Evolutionary conservation across 2,113 vertebrate genomes (phyloP), one percentile per base, ranked within the genome.

Genomic region (Cavia aperea): DNA sequence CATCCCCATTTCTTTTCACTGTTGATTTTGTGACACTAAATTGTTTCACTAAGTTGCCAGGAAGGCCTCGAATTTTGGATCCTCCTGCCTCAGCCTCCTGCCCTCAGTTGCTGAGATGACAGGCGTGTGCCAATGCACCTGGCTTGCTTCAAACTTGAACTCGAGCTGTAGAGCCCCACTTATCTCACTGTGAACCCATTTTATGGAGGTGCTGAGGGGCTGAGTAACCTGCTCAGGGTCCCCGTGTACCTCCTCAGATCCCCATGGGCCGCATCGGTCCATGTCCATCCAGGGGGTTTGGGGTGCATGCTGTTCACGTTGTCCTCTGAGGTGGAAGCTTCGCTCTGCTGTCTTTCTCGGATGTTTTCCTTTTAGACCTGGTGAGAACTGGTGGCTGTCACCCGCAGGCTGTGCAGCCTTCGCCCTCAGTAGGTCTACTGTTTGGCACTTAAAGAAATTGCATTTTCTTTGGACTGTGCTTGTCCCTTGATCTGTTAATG

Each of bases 301-400:
- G 58, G 72, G 62, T 85, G 60, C 29, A 51, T 13, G 81, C 39
- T 87, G 0, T 72, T 90, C 81, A 84, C 36, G 65, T 86, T 95
- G 88, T 84, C 68, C 85, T 90, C 91, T 79, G 63, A 83, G 92
- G 82, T 62, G 58, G n/a, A 56, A 60, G 39, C 56, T 65, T 39
- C 24, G 33, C 12, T 3, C 33, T 70, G 33, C 79, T 78, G 2
- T 79, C 75, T 92, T 70, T 23, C 2, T 12, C 43, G 26, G n/a
- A 72, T 92, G 77, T 83, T 94, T 81, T 65, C 29, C 66, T 89
- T 90, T 58, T 84, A 65, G 83, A 5, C 36, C 0, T 2, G 23
- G 65, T 24, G 79, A 49, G 78, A 78, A 15, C 10, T 54, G 49
- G 77, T 15, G 26, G 49, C 73, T 16, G 16, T 65, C 54, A 18